Evolutionary conservation across 2,113 vertebrate species (phyloP).

Genomic region (Corythaeola cristata): DNA sequence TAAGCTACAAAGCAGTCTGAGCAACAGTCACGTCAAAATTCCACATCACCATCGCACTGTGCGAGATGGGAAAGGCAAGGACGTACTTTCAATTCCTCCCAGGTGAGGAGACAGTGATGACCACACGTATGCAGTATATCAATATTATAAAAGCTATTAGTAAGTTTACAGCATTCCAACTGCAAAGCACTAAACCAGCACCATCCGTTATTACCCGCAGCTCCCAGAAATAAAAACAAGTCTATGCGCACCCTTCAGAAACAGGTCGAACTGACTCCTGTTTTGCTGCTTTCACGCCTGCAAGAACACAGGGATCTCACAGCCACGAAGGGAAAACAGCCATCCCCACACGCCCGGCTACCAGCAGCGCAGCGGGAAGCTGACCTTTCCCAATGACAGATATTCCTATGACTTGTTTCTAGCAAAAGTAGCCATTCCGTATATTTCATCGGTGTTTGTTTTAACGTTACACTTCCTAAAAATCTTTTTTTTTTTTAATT

Average conservation of each 20-base stretch:
- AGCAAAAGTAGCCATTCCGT: not conserved
- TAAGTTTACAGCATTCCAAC: not conserved
- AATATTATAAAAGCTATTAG: accelerated
- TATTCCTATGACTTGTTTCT: accelerated
- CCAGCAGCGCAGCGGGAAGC: not conserved
- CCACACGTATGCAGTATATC: accelerated
- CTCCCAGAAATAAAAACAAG: not conserved
- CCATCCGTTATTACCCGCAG: not conserved
- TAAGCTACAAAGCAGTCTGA: not conserved
- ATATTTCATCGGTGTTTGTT: not conserved
- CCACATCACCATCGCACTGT: not conserved
- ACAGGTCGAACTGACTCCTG: not conserved
- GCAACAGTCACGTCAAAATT: not conserved
- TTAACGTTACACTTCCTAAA: not conserved
- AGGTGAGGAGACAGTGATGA: not conserved
- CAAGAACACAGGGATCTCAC: accelerated
- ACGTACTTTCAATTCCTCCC: not conserved
- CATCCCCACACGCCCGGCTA: not conserved
- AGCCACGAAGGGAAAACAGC: not conserved
- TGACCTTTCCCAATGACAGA: slow-evolving; percentile 9
- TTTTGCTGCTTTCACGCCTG: accelerated
- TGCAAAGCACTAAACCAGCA: not conserved
- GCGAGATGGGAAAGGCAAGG: not conserved
- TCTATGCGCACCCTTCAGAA: not conserved
- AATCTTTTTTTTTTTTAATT: not conserved